Percentiles rank a stretch among this genome's conserved stretches.
phyloP scores from a whole-genome alignment of 2,113 vertebrate species.

The Tachycineta bicolor region DNA sequence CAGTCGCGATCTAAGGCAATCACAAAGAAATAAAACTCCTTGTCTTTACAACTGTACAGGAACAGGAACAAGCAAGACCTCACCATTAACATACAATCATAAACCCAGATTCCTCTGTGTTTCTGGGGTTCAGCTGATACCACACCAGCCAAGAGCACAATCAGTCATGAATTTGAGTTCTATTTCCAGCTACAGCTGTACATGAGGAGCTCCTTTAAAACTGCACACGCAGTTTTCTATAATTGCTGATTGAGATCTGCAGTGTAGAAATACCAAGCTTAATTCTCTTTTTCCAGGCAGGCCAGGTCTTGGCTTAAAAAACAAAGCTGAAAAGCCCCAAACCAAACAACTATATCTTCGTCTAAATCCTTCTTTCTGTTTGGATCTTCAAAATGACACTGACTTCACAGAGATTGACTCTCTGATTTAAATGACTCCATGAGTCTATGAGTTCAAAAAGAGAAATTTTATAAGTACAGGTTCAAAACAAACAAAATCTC shows the following conservation, averaged over 20 bases:
- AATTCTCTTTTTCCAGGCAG: background rate
- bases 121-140: background rate
- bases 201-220: background rate
- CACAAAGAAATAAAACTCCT: background rate
- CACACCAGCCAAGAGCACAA: background rate
- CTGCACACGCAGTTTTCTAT: background rate
- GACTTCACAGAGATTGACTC: background rate
- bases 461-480: background rate
- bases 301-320: constrained; percentile 1
- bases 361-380: background rate
- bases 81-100: background rate
- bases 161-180: background rate
- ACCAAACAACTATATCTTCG: background rate
- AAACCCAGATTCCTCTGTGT: background rate
- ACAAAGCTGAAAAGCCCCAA: background rate
- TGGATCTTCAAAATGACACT: background rate
- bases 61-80: background rate
- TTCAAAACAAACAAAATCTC: background rate
- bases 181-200: background rate
- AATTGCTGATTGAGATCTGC: background rate
- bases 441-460: background rate
- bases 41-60: background rate
- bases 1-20: background rate
- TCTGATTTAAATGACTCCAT: background rate
- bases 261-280: background rate